Percentiles rank a stretch among this genome's conserved stretches.
Evolutionary conservation across 2,113 vertebrate genomes (phyloP).

Genomic region (Phalacrocorax carbo): DNA sequence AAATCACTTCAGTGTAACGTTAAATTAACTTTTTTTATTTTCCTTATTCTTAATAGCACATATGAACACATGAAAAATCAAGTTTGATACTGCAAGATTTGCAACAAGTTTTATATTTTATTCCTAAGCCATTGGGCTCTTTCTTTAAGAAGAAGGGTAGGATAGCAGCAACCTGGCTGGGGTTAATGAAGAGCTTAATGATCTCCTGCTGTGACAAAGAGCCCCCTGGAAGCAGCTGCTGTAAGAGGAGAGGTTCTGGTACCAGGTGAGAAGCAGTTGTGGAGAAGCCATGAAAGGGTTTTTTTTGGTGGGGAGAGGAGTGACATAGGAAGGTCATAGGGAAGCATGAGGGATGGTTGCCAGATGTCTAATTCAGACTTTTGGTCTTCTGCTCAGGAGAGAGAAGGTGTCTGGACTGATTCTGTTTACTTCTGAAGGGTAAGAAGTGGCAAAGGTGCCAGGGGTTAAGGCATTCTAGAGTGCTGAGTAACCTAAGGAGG

Average conservation of each 20-base stretch:
- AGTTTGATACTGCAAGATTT: background rate
- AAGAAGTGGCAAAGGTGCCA: background rate
- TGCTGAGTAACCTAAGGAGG: background rate
- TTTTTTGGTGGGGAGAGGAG: fast-evolving
- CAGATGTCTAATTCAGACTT: background rate
- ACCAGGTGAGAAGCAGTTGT: background rate
- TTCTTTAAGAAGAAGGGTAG: background rate
- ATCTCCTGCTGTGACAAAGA: background rate
- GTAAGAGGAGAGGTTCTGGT: background rate
- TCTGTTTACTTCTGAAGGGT: background rate
- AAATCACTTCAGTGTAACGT: background rate
- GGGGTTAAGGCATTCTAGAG: background rate
- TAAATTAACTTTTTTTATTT: background rate
- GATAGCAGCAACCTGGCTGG: background rate
- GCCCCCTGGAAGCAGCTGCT: background rate
- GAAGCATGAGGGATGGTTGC: background rate
- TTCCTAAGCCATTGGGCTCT: background rate
- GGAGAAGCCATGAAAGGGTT: background rate
- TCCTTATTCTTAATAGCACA: background rate
- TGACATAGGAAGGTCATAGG: background rate
- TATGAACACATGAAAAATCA: background rate
- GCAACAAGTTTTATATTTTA: background rate
- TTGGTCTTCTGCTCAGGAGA: background rate
- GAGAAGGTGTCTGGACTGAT: background rate
- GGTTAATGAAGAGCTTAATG: background rate